Percentiles rank a stretch among this genome's conserved stretches.
These are phyloP conservation scores for Drosophila subpulchrella DNA, from an alignment of 1,140 invertebrate genomes.

Conservation along the genomic window DNA sequence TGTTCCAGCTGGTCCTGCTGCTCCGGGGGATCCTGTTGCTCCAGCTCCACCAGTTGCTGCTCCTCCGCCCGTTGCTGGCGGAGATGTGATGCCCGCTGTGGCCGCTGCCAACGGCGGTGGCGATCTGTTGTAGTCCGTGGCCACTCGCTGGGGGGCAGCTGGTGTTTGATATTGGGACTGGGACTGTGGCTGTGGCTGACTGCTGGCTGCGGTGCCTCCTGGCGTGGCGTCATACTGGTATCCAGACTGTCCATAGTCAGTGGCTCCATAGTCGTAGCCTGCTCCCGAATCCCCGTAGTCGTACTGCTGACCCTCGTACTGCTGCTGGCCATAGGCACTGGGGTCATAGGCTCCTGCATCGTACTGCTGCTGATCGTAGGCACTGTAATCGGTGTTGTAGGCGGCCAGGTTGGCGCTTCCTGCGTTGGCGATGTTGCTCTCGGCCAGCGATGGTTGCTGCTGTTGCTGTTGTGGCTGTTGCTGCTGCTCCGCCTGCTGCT, in stretches of 20 bases:
- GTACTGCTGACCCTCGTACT: slow-evolving; percentile 75
- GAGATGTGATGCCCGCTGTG: slow-evolving; percentile 39
- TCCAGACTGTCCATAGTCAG: slow-evolving; percentile 69
- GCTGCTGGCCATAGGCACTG: slow-evolving; percentile 66
- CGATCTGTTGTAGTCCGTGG: slow-evolving; percentile 60
- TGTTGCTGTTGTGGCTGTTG: slow-evolving; percentile 32
- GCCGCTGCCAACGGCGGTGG: slow-evolving; percentile 53
- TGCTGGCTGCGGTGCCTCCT: slow-evolving; percentile 39
- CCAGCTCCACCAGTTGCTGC: slow-evolving; percentile 36
- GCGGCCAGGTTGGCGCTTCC: slow-evolving; percentile 65
- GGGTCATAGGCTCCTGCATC: slow-evolving; percentile 73
- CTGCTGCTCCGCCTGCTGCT: slow-evolving; percentile 53
- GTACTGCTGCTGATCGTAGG: slow-evolving; percentile 83
- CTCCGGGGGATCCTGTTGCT: slow-evolving; percentile 12
- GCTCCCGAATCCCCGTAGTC: slow-evolving; percentile 55
- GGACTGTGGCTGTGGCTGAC: slow-evolving; percentile 42
- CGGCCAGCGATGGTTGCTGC: slow-evolving; percentile 34
- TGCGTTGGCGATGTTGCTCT: slow-evolving; percentile 44
- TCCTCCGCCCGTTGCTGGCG: slow-evolving; percentile 33
- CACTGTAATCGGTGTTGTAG: slow-evolving; percentile 79
- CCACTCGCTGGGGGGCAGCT: slow-evolving; percentile 31
- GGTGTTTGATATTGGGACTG: slow-evolving; percentile 37
- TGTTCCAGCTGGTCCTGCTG: slow-evolving; percentile 22
- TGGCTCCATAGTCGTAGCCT: slow-evolving; percentile 53
- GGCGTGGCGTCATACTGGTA: slow-evolving; percentile 65